Evolutionary conservation across 1,140 invertebrate species (phyloP).

Genomic region (Caenorhabditis remanei): DNA sequence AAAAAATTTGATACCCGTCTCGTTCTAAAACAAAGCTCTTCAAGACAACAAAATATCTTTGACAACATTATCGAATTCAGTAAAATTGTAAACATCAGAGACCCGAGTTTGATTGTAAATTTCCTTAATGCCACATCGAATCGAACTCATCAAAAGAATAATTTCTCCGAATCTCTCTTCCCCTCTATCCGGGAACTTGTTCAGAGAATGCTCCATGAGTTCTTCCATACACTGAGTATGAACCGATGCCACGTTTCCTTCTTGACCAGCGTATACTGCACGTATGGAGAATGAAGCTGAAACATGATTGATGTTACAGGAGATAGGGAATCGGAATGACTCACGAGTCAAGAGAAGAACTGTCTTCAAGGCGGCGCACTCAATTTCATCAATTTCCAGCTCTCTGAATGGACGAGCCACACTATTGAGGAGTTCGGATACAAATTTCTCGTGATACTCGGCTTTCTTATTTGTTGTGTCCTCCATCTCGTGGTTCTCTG

Average conservation of each 20-base stretch:
- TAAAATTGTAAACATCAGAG: slow-evolving; percentile 50
- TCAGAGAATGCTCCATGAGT: slow-evolving; percentile 8
- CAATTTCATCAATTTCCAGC: slow-evolving; percentile 12
- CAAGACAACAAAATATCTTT: slow-evolving; percentile 22
- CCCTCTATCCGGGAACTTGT: slow-evolving; percentile 5
- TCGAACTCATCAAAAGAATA: slow-evolving; percentile 27
- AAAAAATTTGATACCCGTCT: too few species aligned
- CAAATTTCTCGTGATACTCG: slow-evolving; percentile 34
- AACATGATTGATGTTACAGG: background rate
- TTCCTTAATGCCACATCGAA: slow-evolving; percentile 35
- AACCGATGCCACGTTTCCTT: slow-evolving; percentile 5
- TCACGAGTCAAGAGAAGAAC: slow-evolving; percentile 52
- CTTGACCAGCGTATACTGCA: background rate
- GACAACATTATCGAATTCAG: slow-evolving; percentile 9
- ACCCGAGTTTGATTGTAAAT: slow-evolving; percentile 52
- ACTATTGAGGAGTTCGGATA: background rate
- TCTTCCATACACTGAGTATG: slow-evolving; percentile 25
- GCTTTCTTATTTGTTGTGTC: slow-evolving; percentile 5
- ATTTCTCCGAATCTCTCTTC: slow-evolving; percentile 41
- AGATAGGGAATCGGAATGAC: background rate
- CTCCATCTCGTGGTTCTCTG: slow-evolving; percentile 6
- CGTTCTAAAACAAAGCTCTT: background rate
- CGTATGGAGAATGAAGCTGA: slow-evolving; percentile 6
- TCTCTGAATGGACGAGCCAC: slow-evolving; percentile 36
- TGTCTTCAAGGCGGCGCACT: slow-evolving; percentile 54